Base-by-base conservation (phyloP, 2,888 invertebrate genomes). In the Drosophila subsilvestris region DNA sequence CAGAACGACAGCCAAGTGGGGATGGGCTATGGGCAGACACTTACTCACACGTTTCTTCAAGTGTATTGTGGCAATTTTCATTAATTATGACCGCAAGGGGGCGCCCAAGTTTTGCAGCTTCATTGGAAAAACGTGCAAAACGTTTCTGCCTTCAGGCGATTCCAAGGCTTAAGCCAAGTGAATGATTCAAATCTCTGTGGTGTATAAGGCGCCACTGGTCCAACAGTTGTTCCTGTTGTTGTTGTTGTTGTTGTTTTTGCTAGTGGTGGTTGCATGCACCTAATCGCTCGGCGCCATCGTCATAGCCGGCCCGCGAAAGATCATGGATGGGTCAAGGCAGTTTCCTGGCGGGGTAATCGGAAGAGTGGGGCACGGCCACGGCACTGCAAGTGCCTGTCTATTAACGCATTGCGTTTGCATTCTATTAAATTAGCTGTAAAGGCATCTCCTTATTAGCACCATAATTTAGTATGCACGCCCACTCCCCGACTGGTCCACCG, bases 121-220 rank as follows among this genome's bases (percentile, higher is more conserved):
- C 85, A 79, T 85, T 85, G 85, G 87, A 87, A 85, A 85, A 89
- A 88, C 85, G 89, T 85, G 89, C 87, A 88, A 81, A 88, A 80
- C 80, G 86, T 69, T 83, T 78, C 69, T 61, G 14, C 76, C 80
- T 66, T 10, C 44, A 54, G 78, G 88, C 71, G 37, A 55, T 53
- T 54, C 43, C 48, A 75, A 76, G 75, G 66, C 68, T 75, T 57
- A 62, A 54, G 83, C 78, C 78, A 88, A 85, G 89, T 85, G 85
- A 85, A 85, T 85, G 85, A 85, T 85, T 88, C 79, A 74, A 72
- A 85, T 85, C 85, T 76, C 54, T 55, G 55, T 57, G 54, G 55
- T 69, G 61, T 66, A 75, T 73, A 80, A 74, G 82, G 82, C 86
- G 83, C 88, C 88, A 84, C 81, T 68, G 62, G 55, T 62, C 63